phyloP scores from a whole-genome alignment of 2,797 vertebrate genomes.

The Capromys pilorides region DNA sequence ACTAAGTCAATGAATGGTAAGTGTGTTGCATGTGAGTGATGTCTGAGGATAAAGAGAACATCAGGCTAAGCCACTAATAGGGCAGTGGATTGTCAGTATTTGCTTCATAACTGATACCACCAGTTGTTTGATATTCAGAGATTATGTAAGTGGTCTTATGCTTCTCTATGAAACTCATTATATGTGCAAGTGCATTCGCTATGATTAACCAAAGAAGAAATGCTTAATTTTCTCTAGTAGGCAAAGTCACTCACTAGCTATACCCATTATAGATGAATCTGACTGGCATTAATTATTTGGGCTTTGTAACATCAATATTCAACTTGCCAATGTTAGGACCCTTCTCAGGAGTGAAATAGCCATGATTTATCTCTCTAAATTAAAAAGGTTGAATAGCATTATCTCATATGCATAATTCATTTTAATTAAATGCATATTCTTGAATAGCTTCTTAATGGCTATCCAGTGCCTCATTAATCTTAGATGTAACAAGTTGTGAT shows the following conservation, averaged over 20 bases:
- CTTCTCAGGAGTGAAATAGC: constrained; percentile 59
- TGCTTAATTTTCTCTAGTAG: constrained; percentile 65
- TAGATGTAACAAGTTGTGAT: constrained; percentile 76
- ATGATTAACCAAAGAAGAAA: constrained; percentile 62
- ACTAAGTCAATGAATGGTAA: constrained; percentile 62
- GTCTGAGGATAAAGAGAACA: constrained; percentile 58
- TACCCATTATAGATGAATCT: constrained; percentile 62
- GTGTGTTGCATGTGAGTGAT: constrained; percentile 56
- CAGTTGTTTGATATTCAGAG: constrained; percentile 65
- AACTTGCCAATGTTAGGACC: constrained; percentile 55
- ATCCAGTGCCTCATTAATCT: constrained; percentile 80
- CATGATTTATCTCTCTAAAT: constrained; percentile 67
- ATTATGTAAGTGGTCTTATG: constrained; percentile 39
- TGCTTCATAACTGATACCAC: constrained; percentile 66
- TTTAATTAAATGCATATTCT: constrained; percentile 81
- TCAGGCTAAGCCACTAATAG: constrained; percentile 36
- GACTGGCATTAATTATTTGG: constrained; percentile 71
- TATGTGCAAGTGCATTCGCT: constrained; percentile 36
- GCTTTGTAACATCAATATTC: constrained; percentile 66
- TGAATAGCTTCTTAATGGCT: constrained; percentile 75
- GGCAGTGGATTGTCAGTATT: constrained; percentile 12
- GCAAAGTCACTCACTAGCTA: constrained; percentile 60
- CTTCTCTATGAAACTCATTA: constrained; percentile 61
- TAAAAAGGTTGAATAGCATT: constrained; percentile 78
- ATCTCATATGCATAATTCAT: constrained; percentile 80